Evolutionary conservation across 2,888 invertebrate species (phyloP).

Genomic region (Chloroclystis v-ata): DNA sequence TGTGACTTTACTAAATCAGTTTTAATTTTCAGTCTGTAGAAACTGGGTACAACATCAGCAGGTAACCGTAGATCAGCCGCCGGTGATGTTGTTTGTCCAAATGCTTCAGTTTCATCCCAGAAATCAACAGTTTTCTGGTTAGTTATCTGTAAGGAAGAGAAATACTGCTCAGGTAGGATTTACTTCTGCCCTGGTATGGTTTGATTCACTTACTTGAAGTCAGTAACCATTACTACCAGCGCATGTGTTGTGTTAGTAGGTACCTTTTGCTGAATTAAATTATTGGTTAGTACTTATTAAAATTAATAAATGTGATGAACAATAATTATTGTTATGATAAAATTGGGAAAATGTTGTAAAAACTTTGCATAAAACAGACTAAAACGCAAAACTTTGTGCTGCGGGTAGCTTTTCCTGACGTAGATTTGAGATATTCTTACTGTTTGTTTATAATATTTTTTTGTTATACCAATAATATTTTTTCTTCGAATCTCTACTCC

Average conservation of each 20-base stretch:
- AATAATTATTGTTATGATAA: too few relatives aligned
- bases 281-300: too few relatives aligned
- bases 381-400: too few relatives aligned
- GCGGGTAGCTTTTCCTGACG: too few relatives aligned
- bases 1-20: constrained; percentile 68
- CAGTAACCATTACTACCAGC: neutral
- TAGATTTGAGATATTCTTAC: too few relatives aligned
- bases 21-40: constrained; percentile 77
- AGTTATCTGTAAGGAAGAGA: constrained; percentile 19
- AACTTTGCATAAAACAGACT: too few relatives aligned
- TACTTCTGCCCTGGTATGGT: constrained; percentile 1
- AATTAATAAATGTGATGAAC: too few relatives aligned
- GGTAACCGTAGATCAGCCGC: constrained; percentile 66
- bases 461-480: too few relatives aligned
- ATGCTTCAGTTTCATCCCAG: constrained; percentile 67
- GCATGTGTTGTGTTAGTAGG: neutral
- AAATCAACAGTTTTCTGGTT: constrained; percentile 47
- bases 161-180: constrained; percentile 1
- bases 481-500: too few relatives aligned
- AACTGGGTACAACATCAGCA: constrained; percentile 68
- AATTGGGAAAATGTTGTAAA: too few relatives aligned
- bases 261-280: neutral
- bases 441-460: too few relatives aligned
- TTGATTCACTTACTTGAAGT: constrained; percentile 4
- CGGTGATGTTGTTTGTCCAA: constrained; percentile 44